Conservation (phyloP, 2,113 vertebrate genomes). For the Meleagris gallopavo region DNA sequence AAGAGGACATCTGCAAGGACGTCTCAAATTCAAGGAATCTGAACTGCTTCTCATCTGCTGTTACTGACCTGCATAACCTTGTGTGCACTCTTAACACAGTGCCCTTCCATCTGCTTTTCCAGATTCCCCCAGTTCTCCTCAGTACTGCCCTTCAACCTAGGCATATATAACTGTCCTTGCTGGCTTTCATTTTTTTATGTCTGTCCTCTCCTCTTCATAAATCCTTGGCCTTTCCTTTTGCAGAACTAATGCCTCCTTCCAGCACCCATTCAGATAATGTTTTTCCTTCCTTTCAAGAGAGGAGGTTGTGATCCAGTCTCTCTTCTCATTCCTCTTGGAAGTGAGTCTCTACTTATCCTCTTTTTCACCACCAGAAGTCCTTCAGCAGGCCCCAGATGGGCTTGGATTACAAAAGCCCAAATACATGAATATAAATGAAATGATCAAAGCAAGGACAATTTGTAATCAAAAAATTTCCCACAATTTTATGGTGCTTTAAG, state of each 20-base stretch:
- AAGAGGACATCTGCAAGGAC: background rate
- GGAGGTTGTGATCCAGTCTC: fast-evolving
- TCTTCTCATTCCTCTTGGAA: background rate
- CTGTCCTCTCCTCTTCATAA: background rate
- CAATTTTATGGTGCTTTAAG: background rate
- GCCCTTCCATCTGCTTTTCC: background rate
- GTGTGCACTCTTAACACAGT: background rate
- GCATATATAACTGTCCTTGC: background rate
- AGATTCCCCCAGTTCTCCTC: background rate
- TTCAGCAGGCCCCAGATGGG: fast-evolving
- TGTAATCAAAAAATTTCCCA: background rate
- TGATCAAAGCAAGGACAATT: background rate
- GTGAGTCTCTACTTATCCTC: background rate
- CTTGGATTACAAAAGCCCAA: background rate
- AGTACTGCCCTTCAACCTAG: background rate
- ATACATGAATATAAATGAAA: background rate
- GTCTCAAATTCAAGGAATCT: background rate
- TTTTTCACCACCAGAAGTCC: background rate
- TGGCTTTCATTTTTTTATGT: background rate
- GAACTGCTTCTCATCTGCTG: background rate
- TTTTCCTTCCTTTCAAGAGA: background rate
- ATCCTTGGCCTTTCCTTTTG: background rate
- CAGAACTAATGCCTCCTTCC: background rate
- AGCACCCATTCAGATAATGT: background rate
- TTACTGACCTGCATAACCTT: background rate